Base-by-base conservation (phyloP, 2,888 invertebrate genomes). In the Polymixis flavicincta region DNA sequence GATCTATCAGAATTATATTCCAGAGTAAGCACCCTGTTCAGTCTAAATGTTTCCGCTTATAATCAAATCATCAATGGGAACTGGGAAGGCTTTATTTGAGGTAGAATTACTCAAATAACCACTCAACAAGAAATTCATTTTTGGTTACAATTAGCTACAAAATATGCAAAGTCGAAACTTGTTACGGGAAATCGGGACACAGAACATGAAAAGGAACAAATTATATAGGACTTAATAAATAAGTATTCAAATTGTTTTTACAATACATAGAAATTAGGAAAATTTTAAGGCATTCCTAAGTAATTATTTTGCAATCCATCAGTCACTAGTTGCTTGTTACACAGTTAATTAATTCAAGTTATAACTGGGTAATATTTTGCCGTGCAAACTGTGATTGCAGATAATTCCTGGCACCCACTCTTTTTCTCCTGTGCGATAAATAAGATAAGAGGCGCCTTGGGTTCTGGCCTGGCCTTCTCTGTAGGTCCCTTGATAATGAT, bases 1-100 rank as follows among this genome's bases (percentile, higher is more conserved):
- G n/a, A n/a, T n/a, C n/a, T n/a, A n/a, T n/a, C n/a, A n/a, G n/a
- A n/a, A n/a, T n/a, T n/a, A n/a, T n/a, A n/a, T n/a, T n/a, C n/a
- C n/a, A n/a, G n/a, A n/a, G n/a, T n/a, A n/a, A n/a, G n/a, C n/a
- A n/a, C n/a, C n/a, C n/a, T 67, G 5, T 14, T 25, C 13, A 8
- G 1, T 11, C 50, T 6, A 17, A 0, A 7, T 13, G 22, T 71
- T 57, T 32, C 71, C 71, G 71, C 71, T 55, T 32, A 48, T 48
- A 48, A 37, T 72, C 45, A 72, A 72, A 72, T 11, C 9, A 17
- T 19, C 11, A 42, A 37, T 37, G 19, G 28, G n/a, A 45, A 64
- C 4, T 37, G 19, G 28, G n/a, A 45, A 64, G 4, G 25, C 17
- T 11, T 19, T n/a, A 25, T 11, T 64, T 63, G n/a, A 32, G 3